Evolutionary conservation across 2,888 invertebrate genomes (phyloP), one percentile per base, ranked within the genome.

Genomic region (Netelia melanura): DNA sequence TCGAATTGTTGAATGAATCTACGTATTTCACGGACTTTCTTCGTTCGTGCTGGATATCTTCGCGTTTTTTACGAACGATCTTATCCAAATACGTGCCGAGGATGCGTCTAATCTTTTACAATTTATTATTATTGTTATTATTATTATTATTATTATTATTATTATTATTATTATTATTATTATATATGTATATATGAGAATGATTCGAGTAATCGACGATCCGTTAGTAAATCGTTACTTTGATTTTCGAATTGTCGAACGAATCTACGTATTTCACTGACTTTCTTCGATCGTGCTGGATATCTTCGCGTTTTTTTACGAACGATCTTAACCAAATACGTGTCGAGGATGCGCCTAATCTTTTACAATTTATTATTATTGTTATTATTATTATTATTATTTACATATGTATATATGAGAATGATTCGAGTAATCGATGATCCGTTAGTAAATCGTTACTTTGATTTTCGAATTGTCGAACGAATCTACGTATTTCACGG

Each of bases 171-270:
- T n/a, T n/a, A n/a, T n/a, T n/a, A n/a, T n/a, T n/a, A n/a, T n/a
- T n/a, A 25, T 25, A 25, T 25, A 25, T 25, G 25, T 25, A 25
- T 25, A 2, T 25, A 25, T 25, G 25, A n/a, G n/a, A n/a, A n/a
- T n/a, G n/a, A n/a, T n/a, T 64, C 52, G 25, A 62, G 64, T 21
- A 64, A 52, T 75, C 64, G n/a, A n/a, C n/a, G n/a, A n/a, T n/a
- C n/a, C n/a, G n/a, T n/a, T n/a, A n/a, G n/a, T n/a, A n/a, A n/a
- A n/a, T n/a, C n/a, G n/a, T n/a, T n/a, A n/a, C n/a, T n/a, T n/a
- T n/a, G n/a, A n/a, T n/a, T n/a, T n/a, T n/a, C n/a, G n/a, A n/a
- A n/a, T n/a, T n/a, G n/a, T n/a, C n/a, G n/a, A n/a, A n/a, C n/a
- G n/a, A n/a, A n/a, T n/a, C 25, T 71, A 38, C 2, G 21, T 56